Conservation (phyloP, 2,797 vertebrate genomes). For the Syngnathus acus region DNA sequence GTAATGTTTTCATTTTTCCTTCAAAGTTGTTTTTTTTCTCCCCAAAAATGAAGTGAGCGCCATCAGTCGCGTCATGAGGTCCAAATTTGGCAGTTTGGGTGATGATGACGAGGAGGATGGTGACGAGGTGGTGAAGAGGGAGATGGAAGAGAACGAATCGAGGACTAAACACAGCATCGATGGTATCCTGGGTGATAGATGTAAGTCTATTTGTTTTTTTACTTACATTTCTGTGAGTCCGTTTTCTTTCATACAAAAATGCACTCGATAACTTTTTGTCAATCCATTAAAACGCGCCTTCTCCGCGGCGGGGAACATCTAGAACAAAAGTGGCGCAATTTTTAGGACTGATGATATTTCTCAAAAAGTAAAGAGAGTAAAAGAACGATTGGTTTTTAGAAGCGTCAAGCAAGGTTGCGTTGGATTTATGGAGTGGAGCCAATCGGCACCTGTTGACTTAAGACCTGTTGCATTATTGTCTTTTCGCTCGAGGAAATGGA, state of each 20-base stretch:
- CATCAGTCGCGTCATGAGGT: conserved; percentile 93
- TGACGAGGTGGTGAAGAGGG: conserved; percentile 87
- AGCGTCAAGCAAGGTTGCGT: conserved; percentile 70
- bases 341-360: too few relatives aligned
- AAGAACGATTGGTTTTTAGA: conserved; percentile 85
- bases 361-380: conserved; percentile 79
- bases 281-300: too few relatives aligned
- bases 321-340: too few relatives aligned
- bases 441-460: conserved; percentile 66
- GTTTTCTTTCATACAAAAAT: too few relatives aligned
- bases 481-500: conserved; percentile 7
- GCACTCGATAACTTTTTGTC: too few relatives aligned
- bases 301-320: too few relatives aligned
- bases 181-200: conserved; percentile 95
- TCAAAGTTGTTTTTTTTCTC: background rate
- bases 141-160: conserved; percentile 87
- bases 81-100: conserved; percentile 91
- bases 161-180: conserved; percentile 97
- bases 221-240: conserved; percentile 23
- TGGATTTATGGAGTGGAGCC: conserved; percentile 25
- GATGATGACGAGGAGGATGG: conserved; percentile 96
- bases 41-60: conserved; percentile 78
- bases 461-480: conserved; percentile 44
- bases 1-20: background rate
- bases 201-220: conserved; percentile 74